Evolutionary conservation across 2,797 vertebrate species (phyloP).

Genomic region (Perodicticus potto): DNA sequence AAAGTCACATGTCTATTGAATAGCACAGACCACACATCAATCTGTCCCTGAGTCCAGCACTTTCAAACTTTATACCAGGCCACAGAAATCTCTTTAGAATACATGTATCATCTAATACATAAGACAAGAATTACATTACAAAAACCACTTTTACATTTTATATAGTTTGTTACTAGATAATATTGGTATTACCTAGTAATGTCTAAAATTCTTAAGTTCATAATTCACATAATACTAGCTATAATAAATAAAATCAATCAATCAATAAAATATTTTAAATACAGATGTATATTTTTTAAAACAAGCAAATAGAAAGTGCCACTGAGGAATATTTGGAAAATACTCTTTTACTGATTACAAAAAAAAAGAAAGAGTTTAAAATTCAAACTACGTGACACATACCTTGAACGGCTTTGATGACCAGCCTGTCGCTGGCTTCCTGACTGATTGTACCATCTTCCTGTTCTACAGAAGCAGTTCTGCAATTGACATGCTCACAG

Average conservation of each 20-base stretch:
- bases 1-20: not conserved
- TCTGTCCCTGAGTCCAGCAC: not conserved
- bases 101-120: not conserved
- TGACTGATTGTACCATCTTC: constrained; percentile 69
- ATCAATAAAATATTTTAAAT: not conserved
- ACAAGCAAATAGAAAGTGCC: not conserved
- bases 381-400: constrained; percentile 69
- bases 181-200: not conserved
- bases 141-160: not conserved
- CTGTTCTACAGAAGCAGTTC: constrained; percentile 74
- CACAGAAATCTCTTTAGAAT: not conserved
- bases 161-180: not conserved
- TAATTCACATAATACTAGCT: not conserved
- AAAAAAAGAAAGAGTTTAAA: constrained; percentile 50
- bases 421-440: constrained; percentile 63
- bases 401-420: constrained; percentile 88
- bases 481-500: constrained; percentile 76
- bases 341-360: constrained; percentile 26
- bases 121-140: not conserved
- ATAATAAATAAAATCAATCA: not conserved
- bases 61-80: constrained; percentile 9
- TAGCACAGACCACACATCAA: not conserved
- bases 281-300: not conserved
- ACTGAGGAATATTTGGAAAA: constrained; percentile 37
- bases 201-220: constrained; percentile 30